Conservation (phyloP, 2,888 invertebrate species). For the Philereme transversata region DNA sequence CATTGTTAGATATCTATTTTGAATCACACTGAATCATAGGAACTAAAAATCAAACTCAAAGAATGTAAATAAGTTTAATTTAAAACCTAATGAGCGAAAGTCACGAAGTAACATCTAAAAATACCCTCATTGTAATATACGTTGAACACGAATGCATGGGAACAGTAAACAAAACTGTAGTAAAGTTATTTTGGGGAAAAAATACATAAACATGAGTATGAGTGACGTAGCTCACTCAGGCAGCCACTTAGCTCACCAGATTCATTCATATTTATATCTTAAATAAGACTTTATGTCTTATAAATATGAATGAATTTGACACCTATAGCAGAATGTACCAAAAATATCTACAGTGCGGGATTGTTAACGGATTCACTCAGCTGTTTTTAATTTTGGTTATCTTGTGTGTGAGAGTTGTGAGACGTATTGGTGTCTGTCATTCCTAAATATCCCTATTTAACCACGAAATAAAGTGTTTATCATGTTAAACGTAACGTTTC, state of each 20-base stretch:
- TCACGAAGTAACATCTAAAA: conserved; percentile 34
- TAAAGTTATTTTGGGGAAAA: conserved; percentile 26
- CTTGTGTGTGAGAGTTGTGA: too few species aligned
- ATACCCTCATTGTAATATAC: conserved; percentile 36
- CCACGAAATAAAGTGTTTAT: too few species aligned
- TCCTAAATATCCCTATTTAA: too few species aligned
- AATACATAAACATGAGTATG: conserved; percentile 9
- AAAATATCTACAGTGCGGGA: too few species aligned
- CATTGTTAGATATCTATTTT: too few species aligned
- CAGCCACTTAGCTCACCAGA: too few species aligned
- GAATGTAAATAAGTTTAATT: conserved; percentile 13
- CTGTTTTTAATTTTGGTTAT: too few species aligned
- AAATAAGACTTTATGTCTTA: conserved; percentile 13
- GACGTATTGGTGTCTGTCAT: too few species aligned
- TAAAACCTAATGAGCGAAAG: conserved; percentile 22
- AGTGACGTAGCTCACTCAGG: conserved; percentile 3
- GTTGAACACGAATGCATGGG: conserved; percentile 34
- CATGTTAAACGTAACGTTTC: too few species aligned
- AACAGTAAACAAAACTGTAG: conserved; percentile 34
- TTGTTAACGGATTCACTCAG: too few species aligned
- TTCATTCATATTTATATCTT: neutral
- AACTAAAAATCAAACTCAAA: conserved; percentile 3
- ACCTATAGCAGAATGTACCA: too few species aligned
- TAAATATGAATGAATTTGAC: too few species aligned
- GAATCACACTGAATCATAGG: neutral